phyloP scores from a whole-genome alignment of 1,140 invertebrate genomes.

The Drosophila orosa region DNA sequence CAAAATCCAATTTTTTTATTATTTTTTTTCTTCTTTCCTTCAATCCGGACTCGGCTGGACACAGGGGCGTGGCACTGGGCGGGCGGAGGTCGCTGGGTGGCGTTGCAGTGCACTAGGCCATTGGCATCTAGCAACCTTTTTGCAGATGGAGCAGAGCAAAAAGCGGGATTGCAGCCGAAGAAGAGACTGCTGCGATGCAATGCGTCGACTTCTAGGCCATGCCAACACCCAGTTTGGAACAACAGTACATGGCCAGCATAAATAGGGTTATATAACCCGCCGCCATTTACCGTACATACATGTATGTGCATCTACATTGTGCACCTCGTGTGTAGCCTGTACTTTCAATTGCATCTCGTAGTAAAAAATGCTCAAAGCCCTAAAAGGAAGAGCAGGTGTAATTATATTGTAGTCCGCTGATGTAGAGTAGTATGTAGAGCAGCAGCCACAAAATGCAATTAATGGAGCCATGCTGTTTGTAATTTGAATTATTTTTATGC shows the following conservation, averaged over 20 bases:
- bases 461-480: constrained; percentile 35
- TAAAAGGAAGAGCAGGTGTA: constrained; percentile 18
- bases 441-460: constrained; percentile 58
- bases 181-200: constrained; percentile 42
- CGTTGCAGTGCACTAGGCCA: constrained; percentile 76
- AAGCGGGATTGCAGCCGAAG: constrained; percentile 59
- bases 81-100: constrained; percentile 8
- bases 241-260: constrained; percentile 28
- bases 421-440: constrained; percentile 5
- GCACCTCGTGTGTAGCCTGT: constrained; percentile 52
- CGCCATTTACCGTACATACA: constrained; percentile 4
- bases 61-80: constrained; percentile 48
- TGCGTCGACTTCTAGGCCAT: constrained; percentile 45
- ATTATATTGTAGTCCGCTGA: not conserved
- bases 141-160: constrained; percentile 13
- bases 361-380: constrained; percentile 41
- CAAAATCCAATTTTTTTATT: constrained; percentile 33
- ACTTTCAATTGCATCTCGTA: constrained; percentile 61
- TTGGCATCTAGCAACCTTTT: constrained; percentile 76
- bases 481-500: constrained; percentile 45
- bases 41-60: constrained; percentile 19
- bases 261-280: constrained; percentile 24
- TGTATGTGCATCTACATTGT: constrained; percentile 7
- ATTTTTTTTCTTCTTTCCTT: not conserved
- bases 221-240: constrained; percentile 49